phyloP scores from a whole-genome alignment of 2,797 vertebrate genomes.

The Aplochiton taeniatus region DNA sequence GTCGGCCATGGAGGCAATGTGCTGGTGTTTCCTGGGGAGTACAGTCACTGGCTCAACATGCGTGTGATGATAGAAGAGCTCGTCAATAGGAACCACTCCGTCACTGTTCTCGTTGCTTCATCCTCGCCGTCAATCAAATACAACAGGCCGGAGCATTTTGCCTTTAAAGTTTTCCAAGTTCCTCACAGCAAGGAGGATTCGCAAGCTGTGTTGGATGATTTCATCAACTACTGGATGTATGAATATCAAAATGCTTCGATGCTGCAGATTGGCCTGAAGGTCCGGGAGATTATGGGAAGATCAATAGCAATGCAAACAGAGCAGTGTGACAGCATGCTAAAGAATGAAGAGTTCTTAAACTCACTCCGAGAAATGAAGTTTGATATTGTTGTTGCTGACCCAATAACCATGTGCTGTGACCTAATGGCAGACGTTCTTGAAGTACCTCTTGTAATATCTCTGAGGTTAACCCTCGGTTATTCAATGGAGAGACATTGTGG shows the following conservation, averaged over 20 bases:
- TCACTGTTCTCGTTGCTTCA: constrained; percentile 61
- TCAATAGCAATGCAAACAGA: background rate
- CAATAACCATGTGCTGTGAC: constrained; percentile 31
- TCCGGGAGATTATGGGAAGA: constrained; percentile 5
- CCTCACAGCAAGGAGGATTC: constrained; percentile 20
- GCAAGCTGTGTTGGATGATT: constrained; percentile 4
- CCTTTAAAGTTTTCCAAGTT: constrained; percentile 34
- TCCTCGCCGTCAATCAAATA: constrained; percentile 47
- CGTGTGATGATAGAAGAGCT: constrained; percentile 68
- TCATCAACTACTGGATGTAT: constrained; percentile 36
- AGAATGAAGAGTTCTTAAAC: constrained; percentile 24
- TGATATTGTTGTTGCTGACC: constrained; percentile 49
- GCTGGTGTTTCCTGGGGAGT: constrained; percentile 71
- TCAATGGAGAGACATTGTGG: constrained; percentile 76
- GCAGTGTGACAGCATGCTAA: constrained; percentile 37
- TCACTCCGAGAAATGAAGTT: constrained; percentile 33
- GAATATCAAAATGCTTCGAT: constrained; percentile 7
- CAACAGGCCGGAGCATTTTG: constrained; percentile 13
- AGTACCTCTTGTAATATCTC: constrained; percentile 71
- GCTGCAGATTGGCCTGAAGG: background rate
- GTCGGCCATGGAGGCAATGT: constrained; percentile 52
- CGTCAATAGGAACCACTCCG: constrained; percentile 58
- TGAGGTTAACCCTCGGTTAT: constrained; percentile 72
- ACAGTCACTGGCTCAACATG: constrained; percentile 78
- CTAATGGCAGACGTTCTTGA: constrained; percentile 54